These are phyloP conservation scores for Coluber constrictor DNA, from an alignment of 2,797 vertebrate species.

Conservation along the genomic window DNA sequence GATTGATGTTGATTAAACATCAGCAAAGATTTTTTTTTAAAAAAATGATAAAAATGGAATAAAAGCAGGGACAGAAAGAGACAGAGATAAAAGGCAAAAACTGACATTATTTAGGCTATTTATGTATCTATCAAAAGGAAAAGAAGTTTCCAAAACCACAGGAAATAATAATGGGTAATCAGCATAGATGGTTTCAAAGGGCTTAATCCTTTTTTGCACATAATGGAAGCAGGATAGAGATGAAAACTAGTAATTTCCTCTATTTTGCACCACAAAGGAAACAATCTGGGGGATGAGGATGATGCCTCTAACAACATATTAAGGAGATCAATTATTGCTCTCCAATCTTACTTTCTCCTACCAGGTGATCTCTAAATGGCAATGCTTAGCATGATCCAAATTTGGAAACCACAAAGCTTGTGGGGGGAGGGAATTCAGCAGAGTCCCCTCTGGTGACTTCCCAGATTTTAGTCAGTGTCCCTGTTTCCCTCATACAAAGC, in stretches of 20 bases:
- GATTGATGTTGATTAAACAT: not conserved
- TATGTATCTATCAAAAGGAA: not conserved
- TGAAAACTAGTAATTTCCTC: not conserved
- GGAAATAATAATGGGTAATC: not conserved
- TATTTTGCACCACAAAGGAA: not conserved
- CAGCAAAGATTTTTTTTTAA: not conserved
- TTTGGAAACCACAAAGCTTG: not conserved
- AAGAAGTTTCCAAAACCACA: not conserved
- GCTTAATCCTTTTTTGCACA: not conserved
- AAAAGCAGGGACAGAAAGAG: not conserved
- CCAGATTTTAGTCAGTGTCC: not conserved
- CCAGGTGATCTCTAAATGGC: not conserved
- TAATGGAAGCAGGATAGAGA: not conserved
- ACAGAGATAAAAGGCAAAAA: not conserved
- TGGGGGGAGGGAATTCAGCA: fast-evolving
- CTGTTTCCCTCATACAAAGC: not conserved
- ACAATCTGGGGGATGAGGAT: not conserved
- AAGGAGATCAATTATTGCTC: not conserved
- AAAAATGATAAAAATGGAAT: not conserved
- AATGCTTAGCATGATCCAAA: not conserved
- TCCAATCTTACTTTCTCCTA: not conserved
- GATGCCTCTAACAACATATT: not conserved
- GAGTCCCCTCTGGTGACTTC: not conserved
- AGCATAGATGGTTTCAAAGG: not conserved
- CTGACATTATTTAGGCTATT: not conserved